Conservation (phyloP, 1,140 invertebrate genomes). For the fruit fly (Drosophila melanogaster) region DNA sequence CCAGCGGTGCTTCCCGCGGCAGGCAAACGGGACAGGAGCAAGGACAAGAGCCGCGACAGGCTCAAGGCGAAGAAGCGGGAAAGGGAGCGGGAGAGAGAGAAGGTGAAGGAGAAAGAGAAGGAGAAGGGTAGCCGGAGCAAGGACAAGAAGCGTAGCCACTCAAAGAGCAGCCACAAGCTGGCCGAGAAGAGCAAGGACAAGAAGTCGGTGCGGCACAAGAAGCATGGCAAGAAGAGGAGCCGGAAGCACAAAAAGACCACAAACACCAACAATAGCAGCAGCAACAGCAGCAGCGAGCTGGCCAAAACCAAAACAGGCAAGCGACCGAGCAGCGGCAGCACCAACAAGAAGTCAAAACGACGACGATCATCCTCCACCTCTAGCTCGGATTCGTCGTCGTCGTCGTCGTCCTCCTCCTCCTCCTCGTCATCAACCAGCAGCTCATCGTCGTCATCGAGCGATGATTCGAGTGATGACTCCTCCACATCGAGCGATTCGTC, state of each 20-base stretch:
- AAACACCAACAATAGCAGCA: constrained; percentile 3
- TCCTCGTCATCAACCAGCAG: constrained; percentile 32
- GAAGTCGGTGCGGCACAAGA: constrained; percentile 68
- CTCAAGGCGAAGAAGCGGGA: too few species aligned
- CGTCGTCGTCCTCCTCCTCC: constrained; percentile 29
- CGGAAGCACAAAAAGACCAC: constrained; percentile 54
- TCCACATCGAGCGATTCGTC: constrained; percentile 17
- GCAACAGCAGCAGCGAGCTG: constrained; percentile 17
- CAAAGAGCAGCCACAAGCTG: constrained; percentile 30
- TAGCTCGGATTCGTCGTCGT: constrained; percentile 32
- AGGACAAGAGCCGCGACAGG: neutral
- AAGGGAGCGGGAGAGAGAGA: neutral
- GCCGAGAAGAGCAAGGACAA: constrained; percentile 39
- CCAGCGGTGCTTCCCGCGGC: neutral
- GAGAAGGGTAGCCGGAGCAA: neutral
- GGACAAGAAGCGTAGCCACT: constrained; percentile 29
- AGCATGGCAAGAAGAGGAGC: constrained; percentile 48
- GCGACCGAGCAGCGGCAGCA: constrained; percentile 35
- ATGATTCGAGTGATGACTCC: neutral
- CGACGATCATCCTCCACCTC: constrained; percentile 55
- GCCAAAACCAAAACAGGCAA: constrained; percentile 39
- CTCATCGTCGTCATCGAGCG: constrained; percentile 1
- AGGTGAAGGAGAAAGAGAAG: neutral
- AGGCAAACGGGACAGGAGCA: neutral
- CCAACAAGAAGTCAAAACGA: constrained; percentile 61